A percentile compares a stretch with the other conserved stretches of the same genome.
Conservation (phyloP, 2,797 vertebrate species). For the Nasua narica region DNA sequence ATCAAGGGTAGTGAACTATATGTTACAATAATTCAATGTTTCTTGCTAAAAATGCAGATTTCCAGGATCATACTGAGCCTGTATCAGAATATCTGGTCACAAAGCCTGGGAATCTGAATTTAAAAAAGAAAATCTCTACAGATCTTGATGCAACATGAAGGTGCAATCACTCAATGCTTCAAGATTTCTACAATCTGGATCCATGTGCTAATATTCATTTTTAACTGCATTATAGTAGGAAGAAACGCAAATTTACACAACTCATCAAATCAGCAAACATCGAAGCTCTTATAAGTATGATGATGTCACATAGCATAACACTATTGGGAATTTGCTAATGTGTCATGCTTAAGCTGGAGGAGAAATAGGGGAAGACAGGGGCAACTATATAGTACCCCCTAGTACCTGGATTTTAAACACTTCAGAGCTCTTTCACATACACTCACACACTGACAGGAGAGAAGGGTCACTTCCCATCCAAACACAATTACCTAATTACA, state of each 20-base stretch:
- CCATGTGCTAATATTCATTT: background rate
- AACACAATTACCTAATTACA: conserved; percentile 80
- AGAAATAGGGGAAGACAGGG: background rate
- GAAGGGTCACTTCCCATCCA: conserved; percentile 71
- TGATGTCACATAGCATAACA: background rate
- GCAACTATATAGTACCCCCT: background rate
- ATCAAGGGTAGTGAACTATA: background rate
- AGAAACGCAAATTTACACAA: background rate
- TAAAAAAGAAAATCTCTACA: background rate
- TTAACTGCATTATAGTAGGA: background rate
- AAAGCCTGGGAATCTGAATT: background rate
- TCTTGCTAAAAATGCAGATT: background rate
- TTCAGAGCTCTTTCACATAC: background rate
- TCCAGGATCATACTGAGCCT: background rate
- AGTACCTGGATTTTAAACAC: background rate
- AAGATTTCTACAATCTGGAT: background rate
- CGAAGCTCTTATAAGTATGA: background rate
- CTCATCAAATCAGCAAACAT: background rate
- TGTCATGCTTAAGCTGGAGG: background rate
- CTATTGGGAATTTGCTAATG: background rate
- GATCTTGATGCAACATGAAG: background rate
- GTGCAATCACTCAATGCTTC: background rate
- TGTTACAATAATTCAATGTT: background rate
- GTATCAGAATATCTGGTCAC: background rate
- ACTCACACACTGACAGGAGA: background rate